Evolutionary conservation across 2,113 vertebrate genomes (phyloP).

Genomic region (Megaleporinus macrocephalus): DNA sequence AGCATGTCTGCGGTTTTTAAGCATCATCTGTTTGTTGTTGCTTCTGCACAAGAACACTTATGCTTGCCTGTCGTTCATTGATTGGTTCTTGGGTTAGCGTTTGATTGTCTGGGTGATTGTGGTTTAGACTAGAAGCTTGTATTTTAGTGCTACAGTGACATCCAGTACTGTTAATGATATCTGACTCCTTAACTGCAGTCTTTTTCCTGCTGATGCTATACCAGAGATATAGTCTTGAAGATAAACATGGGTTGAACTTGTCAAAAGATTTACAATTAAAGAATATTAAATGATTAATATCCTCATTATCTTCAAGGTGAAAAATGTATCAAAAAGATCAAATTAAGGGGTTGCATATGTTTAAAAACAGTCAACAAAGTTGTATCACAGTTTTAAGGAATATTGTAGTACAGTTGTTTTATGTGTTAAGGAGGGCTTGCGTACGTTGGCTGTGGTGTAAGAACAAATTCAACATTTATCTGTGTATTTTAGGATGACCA

Average conservation of each 20-base stretch:
- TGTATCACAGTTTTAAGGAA: no score
- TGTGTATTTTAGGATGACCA: not conserved
- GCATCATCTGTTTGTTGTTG: not conserved
- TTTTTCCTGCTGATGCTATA: not conserved
- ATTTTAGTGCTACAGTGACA: not conserved
- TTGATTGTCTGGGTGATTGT: not conserved
- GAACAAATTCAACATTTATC: not conserved
- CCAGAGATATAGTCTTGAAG: not conserved
- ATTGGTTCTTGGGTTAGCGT: not conserved
- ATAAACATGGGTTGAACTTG: not conserved
- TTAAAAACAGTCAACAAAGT: no score
- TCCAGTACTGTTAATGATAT: not conserved
- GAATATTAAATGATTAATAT: no score
- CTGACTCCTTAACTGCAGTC: not conserved
- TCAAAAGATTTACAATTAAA: no score
- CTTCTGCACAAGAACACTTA: not conserved
- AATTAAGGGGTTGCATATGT: not conserved
- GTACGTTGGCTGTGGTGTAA: not conserved
- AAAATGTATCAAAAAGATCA: no score
- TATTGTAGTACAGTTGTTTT: no score
- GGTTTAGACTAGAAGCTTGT: not conserved
- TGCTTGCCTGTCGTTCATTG: not conserved
- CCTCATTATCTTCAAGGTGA: no score
- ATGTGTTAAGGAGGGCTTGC: not conserved
- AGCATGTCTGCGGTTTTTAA: not conserved